phyloP scores from a whole-genome alignment of 2,888 invertebrate species.

The Ectropis crepuscularia region DNA sequence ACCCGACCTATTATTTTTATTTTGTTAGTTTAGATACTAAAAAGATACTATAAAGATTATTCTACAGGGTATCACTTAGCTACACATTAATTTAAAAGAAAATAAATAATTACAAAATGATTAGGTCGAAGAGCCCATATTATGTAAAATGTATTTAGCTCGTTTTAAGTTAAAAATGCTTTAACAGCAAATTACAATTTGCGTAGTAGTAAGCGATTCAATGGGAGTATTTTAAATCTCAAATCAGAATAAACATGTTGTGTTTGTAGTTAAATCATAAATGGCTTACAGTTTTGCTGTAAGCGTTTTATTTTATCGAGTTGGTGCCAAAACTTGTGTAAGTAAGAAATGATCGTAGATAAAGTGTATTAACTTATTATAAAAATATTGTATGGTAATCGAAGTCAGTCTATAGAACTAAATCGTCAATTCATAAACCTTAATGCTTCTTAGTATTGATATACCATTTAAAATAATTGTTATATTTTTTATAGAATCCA shows the following conservation, averaged over 20 bases:
- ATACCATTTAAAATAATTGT: background rate
- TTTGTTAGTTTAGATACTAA: background rate
- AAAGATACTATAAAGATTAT: constrained; percentile 2
- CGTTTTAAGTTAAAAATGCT: no score
- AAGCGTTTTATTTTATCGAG: constrained; percentile 2
- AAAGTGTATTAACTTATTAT: background rate
- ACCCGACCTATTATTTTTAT: background rate
- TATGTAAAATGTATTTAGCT: no score
- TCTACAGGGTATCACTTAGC: constrained; percentile 24
- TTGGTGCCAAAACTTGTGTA: constrained; percentile 25
- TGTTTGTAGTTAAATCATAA: no score
- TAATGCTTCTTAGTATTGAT: background rate
- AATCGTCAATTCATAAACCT: constrained; percentile 12
- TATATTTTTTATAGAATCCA: background rate
- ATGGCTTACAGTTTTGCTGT: background rate
- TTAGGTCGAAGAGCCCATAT: background rate
- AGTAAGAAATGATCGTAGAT: constrained; percentile 2
- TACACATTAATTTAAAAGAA: constrained; percentile 2
- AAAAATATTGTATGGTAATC: no score
- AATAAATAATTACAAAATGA: background rate
- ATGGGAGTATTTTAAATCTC: no score
- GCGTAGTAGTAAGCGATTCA: no score
- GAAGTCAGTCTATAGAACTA: no score
- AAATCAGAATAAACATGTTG: no score
- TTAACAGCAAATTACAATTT: no score